Evolutionary conservation across 64 coral and sea anemone genomes (phyloP).

Genomic region (Dendronephthya gigantea): DNA sequence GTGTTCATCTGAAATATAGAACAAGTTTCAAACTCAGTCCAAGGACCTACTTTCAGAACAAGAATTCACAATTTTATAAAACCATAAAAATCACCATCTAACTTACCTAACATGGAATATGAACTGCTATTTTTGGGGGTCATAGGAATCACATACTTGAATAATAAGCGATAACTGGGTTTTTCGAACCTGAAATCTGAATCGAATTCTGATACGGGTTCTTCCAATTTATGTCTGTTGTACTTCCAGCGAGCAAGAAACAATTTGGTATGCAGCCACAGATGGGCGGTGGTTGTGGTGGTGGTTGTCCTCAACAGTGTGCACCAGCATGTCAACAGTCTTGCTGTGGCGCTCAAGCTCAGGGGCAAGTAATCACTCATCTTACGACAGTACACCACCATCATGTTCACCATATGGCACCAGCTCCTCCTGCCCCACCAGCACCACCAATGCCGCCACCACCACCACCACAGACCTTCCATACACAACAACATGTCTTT

Average conservation of each 20-base stretch:
- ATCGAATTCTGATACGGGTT: too few relatives aligned
- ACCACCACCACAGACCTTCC: constrained; percentile 11
- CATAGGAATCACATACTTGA: background rate
- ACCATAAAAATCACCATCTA: too few relatives aligned
- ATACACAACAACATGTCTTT: constrained; percentile 3
- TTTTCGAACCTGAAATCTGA: background rate
- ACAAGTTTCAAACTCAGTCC: too few relatives aligned
- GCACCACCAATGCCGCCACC: background rate
- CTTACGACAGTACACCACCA: constrained; percentile 10
- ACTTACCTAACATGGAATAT: background rate
- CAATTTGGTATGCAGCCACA: background rate
- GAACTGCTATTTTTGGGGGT: background rate
- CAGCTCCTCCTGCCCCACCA: background rate
- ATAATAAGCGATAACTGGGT: too few relatives aligned
- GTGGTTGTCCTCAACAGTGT: constrained; percentile 7
- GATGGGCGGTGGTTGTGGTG: background rate
- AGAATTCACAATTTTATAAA: too few relatives aligned
- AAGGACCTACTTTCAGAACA: too few relatives aligned
- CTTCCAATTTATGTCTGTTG: background rate
- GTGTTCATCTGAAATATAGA: too few relatives aligned
- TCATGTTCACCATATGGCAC: constrained; percentile 14
- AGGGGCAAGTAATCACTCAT: background rate
- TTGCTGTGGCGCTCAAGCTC: background rate
- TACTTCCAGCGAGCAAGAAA: background rate
- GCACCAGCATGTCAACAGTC: background rate